Evolutionary conservation across 2,888 invertebrate genomes (phyloP).

Genomic region (Netelia inedita): DNA sequence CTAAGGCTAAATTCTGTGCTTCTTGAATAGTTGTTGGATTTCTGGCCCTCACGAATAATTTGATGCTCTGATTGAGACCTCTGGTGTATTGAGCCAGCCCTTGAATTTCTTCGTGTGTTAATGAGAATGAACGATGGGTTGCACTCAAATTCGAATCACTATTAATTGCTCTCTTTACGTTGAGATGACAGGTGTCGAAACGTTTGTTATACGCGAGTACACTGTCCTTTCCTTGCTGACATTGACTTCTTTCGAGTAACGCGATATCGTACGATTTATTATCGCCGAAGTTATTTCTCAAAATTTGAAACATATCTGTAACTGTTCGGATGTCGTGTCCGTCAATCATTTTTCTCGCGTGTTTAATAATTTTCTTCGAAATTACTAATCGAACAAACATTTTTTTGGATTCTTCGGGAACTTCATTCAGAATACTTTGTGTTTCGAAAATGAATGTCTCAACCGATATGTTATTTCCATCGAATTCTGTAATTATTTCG

Average conservation of each 20-base stretch:
- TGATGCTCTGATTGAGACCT: conserved; percentile 29
- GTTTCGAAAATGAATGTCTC: conserved; percentile 49
- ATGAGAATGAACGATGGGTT: not conserved
- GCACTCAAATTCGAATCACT: conserved; percentile 16
- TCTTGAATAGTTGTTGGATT: conserved; percentile 34
- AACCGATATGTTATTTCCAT: conserved; percentile 48
- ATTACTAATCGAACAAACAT: conserved; percentile 49
- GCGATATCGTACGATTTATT: conserved; percentile 41
- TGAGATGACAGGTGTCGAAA: conserved; percentile 33
- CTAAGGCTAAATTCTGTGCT: conserved; percentile 42
- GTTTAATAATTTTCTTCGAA: conserved; percentile 39
- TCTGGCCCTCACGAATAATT: conserved; percentile 41
- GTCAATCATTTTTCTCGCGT: conserved; percentile 45
- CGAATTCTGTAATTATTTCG: conserved; percentile 48
- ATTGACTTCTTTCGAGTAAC: conserved; percentile 51
- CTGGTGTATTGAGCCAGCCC: conserved; percentile 20
- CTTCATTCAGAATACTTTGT: conserved; percentile 21
- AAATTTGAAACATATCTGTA: conserved; percentile 35
- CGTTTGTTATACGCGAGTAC: conserved; percentile 41
- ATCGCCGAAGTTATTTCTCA: conserved; percentile 45
- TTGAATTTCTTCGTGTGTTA: conserved; percentile 34
- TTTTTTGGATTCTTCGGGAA: conserved; percentile 37
- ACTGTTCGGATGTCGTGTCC: conserved; percentile 42
- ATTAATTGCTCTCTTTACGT: conserved; percentile 41
- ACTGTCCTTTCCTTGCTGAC: conserved; percentile 37